phyloP scores from a whole-genome alignment of 1,140 invertebrate genomes.

The Danaus melanippus region DNA sequence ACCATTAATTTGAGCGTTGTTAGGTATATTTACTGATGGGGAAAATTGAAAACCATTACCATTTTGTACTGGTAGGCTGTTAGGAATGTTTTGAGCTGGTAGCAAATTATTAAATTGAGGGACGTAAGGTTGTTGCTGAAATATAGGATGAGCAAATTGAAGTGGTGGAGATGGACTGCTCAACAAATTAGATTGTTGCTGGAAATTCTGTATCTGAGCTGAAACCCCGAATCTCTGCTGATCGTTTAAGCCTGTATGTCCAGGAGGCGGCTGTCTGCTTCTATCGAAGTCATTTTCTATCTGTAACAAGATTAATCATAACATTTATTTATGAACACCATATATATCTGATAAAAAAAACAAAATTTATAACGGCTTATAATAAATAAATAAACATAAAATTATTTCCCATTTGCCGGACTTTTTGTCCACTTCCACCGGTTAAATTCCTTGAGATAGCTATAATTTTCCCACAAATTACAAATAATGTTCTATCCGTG shows the following conservation, averaged over 20 bases:
- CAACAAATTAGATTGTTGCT: constrained; percentile 29
- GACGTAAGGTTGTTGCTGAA: constrained; percentile 47
- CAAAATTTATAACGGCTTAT: background rate
- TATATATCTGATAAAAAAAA: background rate
- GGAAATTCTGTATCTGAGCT: constrained; percentile 55
- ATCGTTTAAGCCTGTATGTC: constrained; percentile 53
- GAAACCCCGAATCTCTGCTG: constrained; percentile 61
- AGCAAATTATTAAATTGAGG: constrained; percentile 52
- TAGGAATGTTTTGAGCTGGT: constrained; percentile 41
- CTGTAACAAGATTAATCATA: constrained; percentile 41
- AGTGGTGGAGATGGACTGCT: constrained; percentile 38
- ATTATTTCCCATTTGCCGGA: no score
- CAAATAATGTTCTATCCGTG: constrained; percentile 29
- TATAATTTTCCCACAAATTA: constrained; percentile 27
- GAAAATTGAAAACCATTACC: constrained; percentile 49
- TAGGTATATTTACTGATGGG: constrained; percentile 26
- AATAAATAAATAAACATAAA: no score
- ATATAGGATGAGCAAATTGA: constrained; percentile 50
- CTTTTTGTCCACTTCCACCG: background rate
- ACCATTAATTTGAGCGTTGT: constrained; percentile 37
- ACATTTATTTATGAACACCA: background rate
- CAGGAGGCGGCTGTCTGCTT: constrained; percentile 46
- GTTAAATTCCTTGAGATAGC: constrained; percentile 18
- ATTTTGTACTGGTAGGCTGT: constrained; percentile 35
- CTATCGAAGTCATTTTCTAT: constrained; percentile 66